These are phyloP conservation scores for Saccostrea echinata DNA, from an alignment of 1,140 invertebrate species.

Conservation along the genomic window DNA sequence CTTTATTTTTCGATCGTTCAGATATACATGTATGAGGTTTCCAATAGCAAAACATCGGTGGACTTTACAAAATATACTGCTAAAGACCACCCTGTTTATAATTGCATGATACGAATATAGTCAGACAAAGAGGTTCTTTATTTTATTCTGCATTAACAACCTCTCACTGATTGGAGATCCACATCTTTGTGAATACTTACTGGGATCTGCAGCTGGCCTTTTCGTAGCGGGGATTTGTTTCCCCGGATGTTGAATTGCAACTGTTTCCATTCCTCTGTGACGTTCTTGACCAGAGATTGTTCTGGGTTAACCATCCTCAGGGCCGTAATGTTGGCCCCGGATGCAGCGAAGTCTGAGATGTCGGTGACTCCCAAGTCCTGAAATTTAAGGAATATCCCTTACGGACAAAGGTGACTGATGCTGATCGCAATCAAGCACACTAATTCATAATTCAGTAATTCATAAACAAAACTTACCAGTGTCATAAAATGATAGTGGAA, in stretches of 20 bases:
- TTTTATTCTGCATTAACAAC: too few species aligned
- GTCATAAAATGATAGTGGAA: conserved; percentile 21
- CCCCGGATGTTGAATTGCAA: conserved; percentile 9
- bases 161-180: too few species aligned
- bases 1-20: too few species aligned
- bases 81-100: too few species aligned
- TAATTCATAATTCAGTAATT: neutral
- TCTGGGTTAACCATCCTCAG: conserved; percentile 16
- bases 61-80: too few species aligned
- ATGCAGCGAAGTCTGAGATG: neutral
- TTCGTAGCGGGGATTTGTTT: neutral
- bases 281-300: neutral
- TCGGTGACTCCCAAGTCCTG: neutral
- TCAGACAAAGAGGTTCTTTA: too few species aligned
- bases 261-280: conserved; percentile 13
- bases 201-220: neutral
- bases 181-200: neutral
- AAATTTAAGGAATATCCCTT: neutral
- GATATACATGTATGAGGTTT: too few species aligned
- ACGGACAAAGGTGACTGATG: neutral
- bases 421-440: neutral
- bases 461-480: neutral
- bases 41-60: too few species aligned
- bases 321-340: neutral
- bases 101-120: too few species aligned